Evolutionary conservation across 2,797 vertebrate genomes (phyloP).

Genomic region (Simalia tracyae): DNA sequence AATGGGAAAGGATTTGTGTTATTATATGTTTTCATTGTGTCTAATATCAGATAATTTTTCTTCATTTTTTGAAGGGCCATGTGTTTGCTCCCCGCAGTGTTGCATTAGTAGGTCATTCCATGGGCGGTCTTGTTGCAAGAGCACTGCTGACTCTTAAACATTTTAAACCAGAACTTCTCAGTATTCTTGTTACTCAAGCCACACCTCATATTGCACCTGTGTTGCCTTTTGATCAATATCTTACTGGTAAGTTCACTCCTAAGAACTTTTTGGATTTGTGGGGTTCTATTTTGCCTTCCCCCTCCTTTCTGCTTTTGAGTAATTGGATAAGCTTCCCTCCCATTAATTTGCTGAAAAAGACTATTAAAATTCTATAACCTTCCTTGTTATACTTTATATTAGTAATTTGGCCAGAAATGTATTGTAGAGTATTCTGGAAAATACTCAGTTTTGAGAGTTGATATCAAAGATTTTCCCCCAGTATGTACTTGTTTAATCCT

Average conservation of each 20-base stretch:
- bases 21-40: not conserved
- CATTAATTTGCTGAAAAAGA: not conserved
- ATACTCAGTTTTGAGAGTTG: not conserved
- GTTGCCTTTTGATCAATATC: slow-evolving; percentile 86
- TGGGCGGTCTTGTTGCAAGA: slow-evolving; percentile 96
- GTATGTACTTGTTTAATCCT: not conserved
- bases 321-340: not conserved
- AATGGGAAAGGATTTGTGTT: not conserved
- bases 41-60: slow-evolving; percentile 4
- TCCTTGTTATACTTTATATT: not conserved
- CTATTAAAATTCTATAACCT: not conserved
- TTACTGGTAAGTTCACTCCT: slow-evolving; percentile 79
- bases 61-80: slow-evolving; percentile 73
- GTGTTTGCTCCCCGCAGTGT: slow-evolving; percentile 85
- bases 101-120: slow-evolving; percentile 93
- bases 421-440: not conserved
- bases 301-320: not conserved
- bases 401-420: not conserved
- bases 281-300: too few species aligned
- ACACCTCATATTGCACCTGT: slow-evolving; percentile 93
- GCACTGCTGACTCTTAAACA: slow-evolving; percentile 89
- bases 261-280: not conserved
- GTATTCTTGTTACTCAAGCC: slow-evolving; percentile 93
- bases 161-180: slow-evolving; percentile 88
- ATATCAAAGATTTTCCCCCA: not conserved